phyloP scores from a whole-genome alignment of 2,888 invertebrate genomes.

The Drosophila ustulata region DNA sequence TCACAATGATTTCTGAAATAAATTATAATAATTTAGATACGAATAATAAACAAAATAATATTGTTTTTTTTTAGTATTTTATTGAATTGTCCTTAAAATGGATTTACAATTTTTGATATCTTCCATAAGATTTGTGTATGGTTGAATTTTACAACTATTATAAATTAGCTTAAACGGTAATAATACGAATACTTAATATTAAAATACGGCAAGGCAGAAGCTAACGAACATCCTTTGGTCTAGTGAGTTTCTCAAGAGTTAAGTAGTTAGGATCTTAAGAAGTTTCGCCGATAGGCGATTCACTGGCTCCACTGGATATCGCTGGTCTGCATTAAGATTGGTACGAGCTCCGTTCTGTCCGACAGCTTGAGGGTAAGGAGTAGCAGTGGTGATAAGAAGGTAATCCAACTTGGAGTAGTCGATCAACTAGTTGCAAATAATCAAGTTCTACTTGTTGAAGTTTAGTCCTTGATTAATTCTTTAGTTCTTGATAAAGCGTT shows the following conservation, averaged over 20 bases:
- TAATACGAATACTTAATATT: conserved; percentile 8
- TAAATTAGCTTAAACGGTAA: background rate
- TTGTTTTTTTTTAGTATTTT: conserved; percentile 11
- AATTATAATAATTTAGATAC: background rate
- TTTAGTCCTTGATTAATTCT: conserved; percentile 3
- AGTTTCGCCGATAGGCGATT: conserved; percentile 62
- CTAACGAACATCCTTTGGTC: background rate
- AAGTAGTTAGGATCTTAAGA: conserved; percentile 56
- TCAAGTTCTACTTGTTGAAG: background rate
- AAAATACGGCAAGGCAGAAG: background rate
- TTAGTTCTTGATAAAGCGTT: background rate
- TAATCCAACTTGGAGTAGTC: conserved; percentile 48
- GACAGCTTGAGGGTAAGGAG: conserved; percentile 11
- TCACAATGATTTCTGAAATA: no score
- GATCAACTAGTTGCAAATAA: background rate
- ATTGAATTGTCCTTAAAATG: background rate
- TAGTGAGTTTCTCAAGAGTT: conserved; percentile 19
- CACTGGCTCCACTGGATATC: conserved; percentile 52
- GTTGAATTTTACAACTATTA: conserved; percentile 1
- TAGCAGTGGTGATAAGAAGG: background rate
- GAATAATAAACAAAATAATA: background rate
- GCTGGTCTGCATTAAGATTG: conserved; percentile 17
- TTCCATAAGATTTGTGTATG: conserved; percentile 3
- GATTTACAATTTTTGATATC: background rate
- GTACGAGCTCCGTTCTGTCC: background rate